phyloP scores from a whole-genome alignment of 2,113 vertebrate genomes.

The Esox niger region DNA sequence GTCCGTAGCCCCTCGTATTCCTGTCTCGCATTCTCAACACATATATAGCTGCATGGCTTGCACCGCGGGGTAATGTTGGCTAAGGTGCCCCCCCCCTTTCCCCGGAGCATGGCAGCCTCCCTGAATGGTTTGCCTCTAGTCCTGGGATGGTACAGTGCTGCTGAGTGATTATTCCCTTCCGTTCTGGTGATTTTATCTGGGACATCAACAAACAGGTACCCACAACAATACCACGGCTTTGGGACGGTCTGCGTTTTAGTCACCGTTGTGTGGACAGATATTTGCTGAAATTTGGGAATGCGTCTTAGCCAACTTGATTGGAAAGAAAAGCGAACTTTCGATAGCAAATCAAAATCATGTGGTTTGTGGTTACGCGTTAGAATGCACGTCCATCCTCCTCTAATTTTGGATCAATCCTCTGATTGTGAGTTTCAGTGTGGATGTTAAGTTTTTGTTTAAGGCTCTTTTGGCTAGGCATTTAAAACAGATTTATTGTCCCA shows the following conservation, averaged over 20 bases:
- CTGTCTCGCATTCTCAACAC: constrained; percentile 1
- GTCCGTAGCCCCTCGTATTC: not conserved
- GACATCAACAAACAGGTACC: too few relatives aligned
- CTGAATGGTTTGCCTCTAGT: not conserved
- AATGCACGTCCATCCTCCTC: too few relatives aligned
- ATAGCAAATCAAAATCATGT: too few relatives aligned
- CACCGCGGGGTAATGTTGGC: constrained; percentile 1
- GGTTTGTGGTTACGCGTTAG: too few relatives aligned
- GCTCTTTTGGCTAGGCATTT: constrained; percentile 26
- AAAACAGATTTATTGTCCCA: constrained; percentile 14
- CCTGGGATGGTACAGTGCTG: not conserved
- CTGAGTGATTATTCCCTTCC: not conserved
- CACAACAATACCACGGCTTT: too few relatives aligned
- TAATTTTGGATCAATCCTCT: not conserved
- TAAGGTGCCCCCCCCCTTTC: not conserved
- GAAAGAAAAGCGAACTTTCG: too few relatives aligned
- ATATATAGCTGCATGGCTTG: not conserved
- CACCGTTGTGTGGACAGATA: too few relatives aligned
- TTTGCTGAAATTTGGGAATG: too few relatives aligned
- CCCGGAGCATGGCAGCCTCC: not conserved
- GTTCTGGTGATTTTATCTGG: too few relatives aligned
- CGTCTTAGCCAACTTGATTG: too few relatives aligned
- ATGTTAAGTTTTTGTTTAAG: not conserved
- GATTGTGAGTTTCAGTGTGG: not conserved
- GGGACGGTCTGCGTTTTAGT: too few relatives aligned